Base-by-base conservation (phyloP, 2,113 vertebrate genomes). In the Macheiramphus alcinus region DNA sequence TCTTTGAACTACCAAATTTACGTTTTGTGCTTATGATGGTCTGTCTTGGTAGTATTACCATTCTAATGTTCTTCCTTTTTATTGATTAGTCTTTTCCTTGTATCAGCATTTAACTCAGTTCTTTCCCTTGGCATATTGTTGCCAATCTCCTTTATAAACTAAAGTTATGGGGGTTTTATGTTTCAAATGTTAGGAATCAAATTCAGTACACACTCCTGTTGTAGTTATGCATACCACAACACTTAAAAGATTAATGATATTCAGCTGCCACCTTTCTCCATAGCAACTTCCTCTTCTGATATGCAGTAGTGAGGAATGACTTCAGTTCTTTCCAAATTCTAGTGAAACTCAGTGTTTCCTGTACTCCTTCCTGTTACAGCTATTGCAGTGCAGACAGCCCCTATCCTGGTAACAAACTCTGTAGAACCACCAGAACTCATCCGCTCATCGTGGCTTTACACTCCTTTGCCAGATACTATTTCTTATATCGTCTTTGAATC, bases 141-240 rank as follows among this genome's bases (percentile, higher is more conserved):
- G 52, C 12, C 23, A 20, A 8, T 78, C 20, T 32, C 43, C 79
- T 80, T 58, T 52, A 45, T 56, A 80, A 74, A 22, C 47, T 45
- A 56, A 61, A 74, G 47, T 50, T 85, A 21, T 0, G 1, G 4
- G 7, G 0, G 7, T 15, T 20, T 71, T 66, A n/a, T 31, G 42
- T 68, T 80, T 45, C 31, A 50, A 70, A 68, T 47, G 9, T 56
- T 80, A n/a, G 3, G 8, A 45, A 42, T 65, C 43, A 52, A 80
- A 80, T 40, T 58, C 25, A 32, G 21, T 58, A 45, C 14, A 23
- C 25, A 17, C 32, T 80, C 34, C 56, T 45, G 25, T 32, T 80
- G 68, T 11, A 70, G 10, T 75, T 90, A 17, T 4, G 29, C 43
- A 47, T 56, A 45, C 9, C 48, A 53, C 9, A 1, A 9, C 34